A percentile compares a stretch with the other conserved stretches of the same genome.
These are phyloP conservation scores for Ia io DNA, from an alignment of 2,113 vertebrate species.

Conservation along the genomic window DNA sequence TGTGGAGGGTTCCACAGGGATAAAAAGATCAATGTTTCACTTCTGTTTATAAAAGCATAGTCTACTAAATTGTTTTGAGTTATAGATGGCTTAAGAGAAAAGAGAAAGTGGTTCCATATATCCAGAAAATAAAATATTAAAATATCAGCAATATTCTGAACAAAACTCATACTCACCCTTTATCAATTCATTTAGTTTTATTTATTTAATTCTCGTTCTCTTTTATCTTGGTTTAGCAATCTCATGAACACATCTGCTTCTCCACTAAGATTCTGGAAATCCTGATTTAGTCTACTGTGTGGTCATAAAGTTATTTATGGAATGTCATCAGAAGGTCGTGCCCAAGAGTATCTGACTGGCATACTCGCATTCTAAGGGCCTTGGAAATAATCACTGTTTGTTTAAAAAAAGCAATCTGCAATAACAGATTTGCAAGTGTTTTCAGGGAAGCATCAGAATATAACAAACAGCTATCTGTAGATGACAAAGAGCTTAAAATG, in stretches of 20 bases:
- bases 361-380: background rate
- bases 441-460: background rate
- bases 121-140: background rate
- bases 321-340: background rate
- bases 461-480: background rate
- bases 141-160: background rate
- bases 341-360: background rate
- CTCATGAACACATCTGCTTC: background rate
- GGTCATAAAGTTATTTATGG: background rate
- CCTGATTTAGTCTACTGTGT: background rate
- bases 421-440: background rate
- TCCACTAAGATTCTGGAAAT: background rate
- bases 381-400: background rate
- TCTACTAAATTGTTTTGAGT: background rate
- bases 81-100: background rate
- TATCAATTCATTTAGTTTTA: background rate
- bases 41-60: background rate
- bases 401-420: background rate
- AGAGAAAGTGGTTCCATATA: background rate
- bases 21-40: background rate
- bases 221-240: background rate
- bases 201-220: background rate
- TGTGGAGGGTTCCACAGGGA: background rate
- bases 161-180: background rate
- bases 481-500: background rate